Base-by-base conservation (phyloP, 30 jellyfish, hydroid and myxozoan species). In the Aurelia aurita region DNA sequence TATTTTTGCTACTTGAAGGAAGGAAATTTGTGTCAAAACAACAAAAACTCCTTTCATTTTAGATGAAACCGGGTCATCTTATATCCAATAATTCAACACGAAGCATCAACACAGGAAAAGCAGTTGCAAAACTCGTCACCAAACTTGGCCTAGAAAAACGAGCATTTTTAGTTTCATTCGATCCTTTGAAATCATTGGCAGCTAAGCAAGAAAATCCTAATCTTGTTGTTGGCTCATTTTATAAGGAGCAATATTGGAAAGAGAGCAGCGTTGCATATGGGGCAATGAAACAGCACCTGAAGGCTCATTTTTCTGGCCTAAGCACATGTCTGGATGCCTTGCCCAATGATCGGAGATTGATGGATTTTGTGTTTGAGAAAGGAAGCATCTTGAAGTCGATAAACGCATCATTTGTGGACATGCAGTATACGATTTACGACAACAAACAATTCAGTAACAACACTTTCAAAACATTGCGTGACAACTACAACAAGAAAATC, bases 11-110 rank as follows among this genome's bases (percentile, higher is more conserved):
- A n/a, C n/a, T n/a, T n/a, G n/a, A n/a, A n/a, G n/a, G n/a, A n/a
- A n/a, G n/a, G n/a, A n/a, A n/a, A n/a, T n/a, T n/a, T n/a, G n/a
- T 2, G 5, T 39, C 2, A 6, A 35, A 5, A 35, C 47, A 35
- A 3, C 9, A 0, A 6, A 39, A 39, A 39, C 51, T 4, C 14
- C 51, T 5, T 55, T 55, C 13, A 22, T 55, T 55, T 55, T 72
- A 89, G 97, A 89, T 89, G 97, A 89, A 89, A 43, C 95, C 97
- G n/a, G 57, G 95, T 29, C 10, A 26, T 23, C 12, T 66, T 22
- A 44, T 21, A 2, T 72, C 26, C 27, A 20, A 12, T 5, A 87
- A 91, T 28, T 0, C 72, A 6, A 58, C 54, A 34, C 60, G 74
- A 29, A 67, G 84, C 49, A 57, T 35, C n/a, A 58, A 60, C 27